Evolutionary conservation across 2,113 vertebrate species (phyloP).

Genomic region (Corynorhinus townsendii): DNA sequence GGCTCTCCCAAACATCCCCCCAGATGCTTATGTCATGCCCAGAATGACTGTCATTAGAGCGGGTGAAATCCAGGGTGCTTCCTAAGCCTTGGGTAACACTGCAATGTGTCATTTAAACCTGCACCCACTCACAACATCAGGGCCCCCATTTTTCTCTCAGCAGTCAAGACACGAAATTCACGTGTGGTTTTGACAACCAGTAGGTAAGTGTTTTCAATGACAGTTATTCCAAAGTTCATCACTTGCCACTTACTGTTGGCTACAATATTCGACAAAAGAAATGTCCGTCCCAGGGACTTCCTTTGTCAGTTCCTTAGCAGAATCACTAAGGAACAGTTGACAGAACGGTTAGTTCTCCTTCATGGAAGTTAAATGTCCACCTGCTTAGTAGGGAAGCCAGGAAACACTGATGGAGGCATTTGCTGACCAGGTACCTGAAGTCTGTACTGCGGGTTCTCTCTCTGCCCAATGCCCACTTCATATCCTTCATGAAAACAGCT

Average conservation of each 20-base stretch:
- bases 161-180: neutral
- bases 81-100: neutral
- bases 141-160: fast-evolving
- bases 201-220: neutral
- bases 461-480: neutral
- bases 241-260: fast-evolving
- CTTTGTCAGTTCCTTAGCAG: neutral
- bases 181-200: neutral
- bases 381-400: neutral
- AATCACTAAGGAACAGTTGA: neutral
- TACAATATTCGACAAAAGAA: neutral
- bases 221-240: fast-evolving
- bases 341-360: neutral
- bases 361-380: neutral
- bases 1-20: too few relatives aligned
- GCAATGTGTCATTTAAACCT: neutral
- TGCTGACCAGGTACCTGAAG: neutral
- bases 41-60: neutral
- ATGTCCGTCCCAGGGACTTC: neutral
- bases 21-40: neutral
- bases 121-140: fast-evolving
- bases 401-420: neutral
- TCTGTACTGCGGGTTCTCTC: fast-evolving
- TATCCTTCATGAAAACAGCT: neutral
- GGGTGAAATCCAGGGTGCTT: neutral